Evolutionary conservation across 1,140 invertebrate genomes (phyloP).

Genomic region (Leptinotarsa texana): DNA sequence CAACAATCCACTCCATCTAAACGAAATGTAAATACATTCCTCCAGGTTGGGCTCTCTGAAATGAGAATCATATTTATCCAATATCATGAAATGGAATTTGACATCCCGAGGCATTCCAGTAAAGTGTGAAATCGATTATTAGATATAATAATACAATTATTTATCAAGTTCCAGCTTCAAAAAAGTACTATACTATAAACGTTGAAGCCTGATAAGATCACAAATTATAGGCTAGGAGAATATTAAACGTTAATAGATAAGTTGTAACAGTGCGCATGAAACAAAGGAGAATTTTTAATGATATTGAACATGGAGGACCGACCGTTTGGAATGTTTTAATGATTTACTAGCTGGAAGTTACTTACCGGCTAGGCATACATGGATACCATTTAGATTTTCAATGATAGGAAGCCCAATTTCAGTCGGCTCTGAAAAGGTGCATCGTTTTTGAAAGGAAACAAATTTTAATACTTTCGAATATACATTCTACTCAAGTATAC

Average conservation of each 20-base stretch:
- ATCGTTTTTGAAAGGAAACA: no score
- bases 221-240: slow-evolving; percentile 6
- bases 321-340: slow-evolving; percentile 1
- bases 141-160: slow-evolving; percentile 9
- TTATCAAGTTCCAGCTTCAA: background rate
- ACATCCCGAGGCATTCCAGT: background rate
- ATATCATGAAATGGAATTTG: slow-evolving; percentile 1
- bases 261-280: background rate
- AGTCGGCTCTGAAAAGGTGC: no score
- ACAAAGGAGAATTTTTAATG: background rate
- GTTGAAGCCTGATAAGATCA: slow-evolving; percentile 5
- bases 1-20: background rate
- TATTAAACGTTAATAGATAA: slow-evolving; percentile 9
- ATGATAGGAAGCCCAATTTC: no score
- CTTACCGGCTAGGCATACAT: background rate
- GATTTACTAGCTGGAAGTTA: background rate
- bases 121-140: slow-evolving; percentile 6
- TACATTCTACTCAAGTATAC: no score
- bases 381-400: background rate
- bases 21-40: slow-evolving; percentile 3
- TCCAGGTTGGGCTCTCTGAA: background rate
- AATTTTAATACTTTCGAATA: no score
- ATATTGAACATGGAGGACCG: background rate
- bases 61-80: slow-evolving; percentile 5
- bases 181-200: background rate